Conservation (phyloP, 2,888 invertebrate species). For the Willowsia nigromaculata region DNA sequence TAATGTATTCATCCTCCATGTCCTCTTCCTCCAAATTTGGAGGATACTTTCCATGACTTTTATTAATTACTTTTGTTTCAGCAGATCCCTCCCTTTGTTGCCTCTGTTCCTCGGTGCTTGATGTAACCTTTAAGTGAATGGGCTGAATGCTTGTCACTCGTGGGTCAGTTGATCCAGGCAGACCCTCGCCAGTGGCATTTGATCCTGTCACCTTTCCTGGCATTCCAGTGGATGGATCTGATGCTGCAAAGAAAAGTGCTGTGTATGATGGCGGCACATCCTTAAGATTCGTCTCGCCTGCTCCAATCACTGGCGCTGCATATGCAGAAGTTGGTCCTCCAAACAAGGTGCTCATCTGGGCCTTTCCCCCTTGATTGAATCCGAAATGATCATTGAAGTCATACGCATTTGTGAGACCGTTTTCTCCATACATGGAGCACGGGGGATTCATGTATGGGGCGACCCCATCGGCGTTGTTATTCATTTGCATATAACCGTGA, state of each 20-base stretch:
- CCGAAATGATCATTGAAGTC: slow-evolving; percentile 61
- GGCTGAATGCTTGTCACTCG: slow-evolving; percentile 57
- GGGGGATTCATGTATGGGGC: slow-evolving; percentile 55
- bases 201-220: not conserved
- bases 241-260: slow-evolving; percentile 51
- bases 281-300: slow-evolving; percentile 6
- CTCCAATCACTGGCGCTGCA: not conserved
- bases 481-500: slow-evolving; percentile 57
- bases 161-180: not conserved
- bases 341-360: slow-evolving; percentile 24
- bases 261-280: slow-evolving; percentile 62
- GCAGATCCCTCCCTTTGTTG: not conserved
- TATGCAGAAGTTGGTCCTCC: not conserved
- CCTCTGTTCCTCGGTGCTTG: not conserved
- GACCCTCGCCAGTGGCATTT: not conserved
- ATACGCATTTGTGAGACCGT: slow-evolving; percentile 47
- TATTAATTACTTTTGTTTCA: not conserved
- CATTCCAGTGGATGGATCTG: slow-evolving; percentile 16
- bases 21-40: not conserved
- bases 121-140: slow-evolving; percentile 62
- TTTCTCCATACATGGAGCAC: not conserved
- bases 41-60: not conserved
- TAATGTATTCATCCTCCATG: not conserved
- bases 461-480: slow-evolving; percentile 17
- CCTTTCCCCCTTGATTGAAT: slow-evolving; percentile 42